A percentile compares a stretch with the other conserved stretches of the same genome.
These are phyloP conservation scores for Archips xylosteana DNA, from an alignment of 2,888 invertebrate species.

Conservation along the genomic window DNA sequence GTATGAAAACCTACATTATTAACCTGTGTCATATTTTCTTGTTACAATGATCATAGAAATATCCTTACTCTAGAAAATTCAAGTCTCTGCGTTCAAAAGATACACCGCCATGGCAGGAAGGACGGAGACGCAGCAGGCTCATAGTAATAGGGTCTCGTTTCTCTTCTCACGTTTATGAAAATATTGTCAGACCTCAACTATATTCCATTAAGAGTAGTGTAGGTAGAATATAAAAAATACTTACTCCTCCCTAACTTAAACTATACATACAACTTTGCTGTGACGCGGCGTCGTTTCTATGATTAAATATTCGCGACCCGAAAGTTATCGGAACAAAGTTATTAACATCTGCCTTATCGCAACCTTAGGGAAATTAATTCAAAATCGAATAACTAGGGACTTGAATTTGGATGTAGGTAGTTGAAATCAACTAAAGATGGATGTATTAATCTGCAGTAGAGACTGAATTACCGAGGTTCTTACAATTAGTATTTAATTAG, in stretches of 20 bases:
- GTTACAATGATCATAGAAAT: no score
- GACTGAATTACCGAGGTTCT: background rate
- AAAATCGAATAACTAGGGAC: slow-evolving; percentile 25
- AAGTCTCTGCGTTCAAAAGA: no score
- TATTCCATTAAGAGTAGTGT: background rate
- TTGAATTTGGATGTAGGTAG: slow-evolving; percentile 11
- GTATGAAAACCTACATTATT: no score
- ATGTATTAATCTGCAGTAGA: background rate
- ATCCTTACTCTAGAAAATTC: no score
- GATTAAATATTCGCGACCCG: slow-evolving; percentile 38
- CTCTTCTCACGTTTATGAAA: no score
- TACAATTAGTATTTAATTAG: background rate
- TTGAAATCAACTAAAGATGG: background rate
- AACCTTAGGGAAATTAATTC: slow-evolving; percentile 43
- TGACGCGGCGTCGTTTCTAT: slow-evolving; percentile 4
- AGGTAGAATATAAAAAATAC: background rate
- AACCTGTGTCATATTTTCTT: no score
- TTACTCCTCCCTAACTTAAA: background rate
- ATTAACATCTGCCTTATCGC: slow-evolving; percentile 40
- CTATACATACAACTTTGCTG: background rate
- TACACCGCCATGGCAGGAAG: no score
- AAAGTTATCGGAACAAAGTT: slow-evolving; percentile 42
- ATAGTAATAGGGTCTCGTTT: no score
- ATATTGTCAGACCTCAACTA: no score
- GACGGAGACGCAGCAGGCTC: no score